Base-by-base conservation (phyloP, 2,797 vertebrate genomes). In the Novumbra hubbsi region DNA sequence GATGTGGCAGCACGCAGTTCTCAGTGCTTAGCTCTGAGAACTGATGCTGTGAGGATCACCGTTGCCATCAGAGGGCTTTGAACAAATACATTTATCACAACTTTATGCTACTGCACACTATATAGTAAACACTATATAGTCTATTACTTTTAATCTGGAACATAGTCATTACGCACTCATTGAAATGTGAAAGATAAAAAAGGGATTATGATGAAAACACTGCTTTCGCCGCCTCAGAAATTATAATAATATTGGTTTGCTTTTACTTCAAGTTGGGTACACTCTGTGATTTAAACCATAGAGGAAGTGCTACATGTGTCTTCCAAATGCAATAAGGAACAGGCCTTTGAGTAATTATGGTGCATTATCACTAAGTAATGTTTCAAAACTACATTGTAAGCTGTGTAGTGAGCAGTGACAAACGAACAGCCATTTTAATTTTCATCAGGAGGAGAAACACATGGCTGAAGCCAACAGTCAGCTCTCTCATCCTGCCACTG, bases 271-370 rank as follows among this genome's bases (percentile, higher is more conserved):
- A 48, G 67, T 78, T 55, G 66, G 81, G 73, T 21, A 70, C 76
- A 73, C 81, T 82, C 82, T 81, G 80, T 80, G 83, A 24, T 14
- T 78, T 68, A 80, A 84, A 81, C 87, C 80, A 76, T 77, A 86
- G 80, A n/a, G 77, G 84, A 88, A 86, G 80, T 81, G 76, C 78
- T 85, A 85, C 87, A 81, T 86, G 82, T 89, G 86, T 88, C 81
- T 71, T 80, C 86, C 82, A 87, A 86, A 81, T 89, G 89, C 85
- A 83, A 82, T 88, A 86, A 89, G 88, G 85, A 90, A 88, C 84
- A 89, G 89, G 88, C 87, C 83, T 90, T 89, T 89, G 86, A 89
- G 87, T 91, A 90, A 93, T 92, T 92, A 91, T 85, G 87, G 83
- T 83, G 83, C 84, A 92, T 92, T 92, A 91, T 91, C 83, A 81